Conservation (phyloP, 2,797 vertebrate species). For the Phrynocephalus guinanensis region DNA sequence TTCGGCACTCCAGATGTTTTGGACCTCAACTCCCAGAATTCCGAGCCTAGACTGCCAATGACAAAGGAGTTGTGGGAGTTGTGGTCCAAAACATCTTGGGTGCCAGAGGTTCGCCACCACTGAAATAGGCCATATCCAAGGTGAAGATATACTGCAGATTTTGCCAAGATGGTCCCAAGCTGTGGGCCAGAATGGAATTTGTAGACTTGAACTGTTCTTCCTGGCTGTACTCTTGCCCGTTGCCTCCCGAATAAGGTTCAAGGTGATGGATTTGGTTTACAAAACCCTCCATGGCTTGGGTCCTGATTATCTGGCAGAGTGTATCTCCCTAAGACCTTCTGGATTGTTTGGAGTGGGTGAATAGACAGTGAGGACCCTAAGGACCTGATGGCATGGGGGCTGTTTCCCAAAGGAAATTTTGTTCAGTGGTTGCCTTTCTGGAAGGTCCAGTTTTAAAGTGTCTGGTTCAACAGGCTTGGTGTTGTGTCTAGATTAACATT, state of each 20-base stretch:
- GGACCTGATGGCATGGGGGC: background rate
- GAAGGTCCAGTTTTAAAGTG: background rate
- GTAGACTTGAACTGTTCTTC: background rate
- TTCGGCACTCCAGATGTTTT: too few species aligned
- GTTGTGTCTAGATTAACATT: background rate
- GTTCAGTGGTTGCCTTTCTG: background rate
- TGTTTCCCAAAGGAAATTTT: background rate
- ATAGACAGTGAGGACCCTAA: too few species aligned
- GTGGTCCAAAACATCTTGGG: too few species aligned
- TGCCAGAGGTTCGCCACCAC: too few species aligned
- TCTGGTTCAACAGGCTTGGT: background rate
- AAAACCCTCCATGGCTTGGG: too few species aligned
- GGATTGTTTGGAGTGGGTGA: background rate
- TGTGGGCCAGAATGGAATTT: background rate
- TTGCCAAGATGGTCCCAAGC: background rate
- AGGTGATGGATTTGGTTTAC: too few species aligned
- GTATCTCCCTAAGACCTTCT: background rate
- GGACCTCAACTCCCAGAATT: too few species aligned
- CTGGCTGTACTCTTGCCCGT: background rate
- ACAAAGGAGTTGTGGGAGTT: too few species aligned
- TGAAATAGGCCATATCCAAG: too few species aligned
- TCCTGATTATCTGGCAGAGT: too few species aligned
- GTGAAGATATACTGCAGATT: background rate
- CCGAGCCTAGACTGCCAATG: too few species aligned
- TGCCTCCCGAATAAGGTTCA: too few species aligned